Conservation (phyloP, 2,888 invertebrate genomes). For the Heteropelma amictum region DNA sequence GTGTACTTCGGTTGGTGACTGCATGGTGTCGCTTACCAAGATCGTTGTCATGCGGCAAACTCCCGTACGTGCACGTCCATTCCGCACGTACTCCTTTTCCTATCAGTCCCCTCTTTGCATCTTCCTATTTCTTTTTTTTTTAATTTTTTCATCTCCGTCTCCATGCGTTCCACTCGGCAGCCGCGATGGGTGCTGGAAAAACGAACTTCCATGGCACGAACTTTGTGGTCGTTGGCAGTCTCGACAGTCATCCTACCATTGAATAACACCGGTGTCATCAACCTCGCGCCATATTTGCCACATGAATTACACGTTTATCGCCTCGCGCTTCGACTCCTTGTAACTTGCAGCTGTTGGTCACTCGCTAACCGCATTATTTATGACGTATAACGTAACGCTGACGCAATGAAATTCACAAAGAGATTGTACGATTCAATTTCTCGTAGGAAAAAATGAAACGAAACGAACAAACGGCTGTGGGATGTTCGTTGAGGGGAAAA, state of each 20-base stretch:
- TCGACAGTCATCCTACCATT: slow-evolving; percentile 51
- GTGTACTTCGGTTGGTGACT: neutral
- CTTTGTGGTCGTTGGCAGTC: slow-evolving; percentile 50
- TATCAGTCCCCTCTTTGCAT: neutral
- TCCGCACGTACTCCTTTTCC: slow-evolving; percentile 17
- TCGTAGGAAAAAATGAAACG: no score
- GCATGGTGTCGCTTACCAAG: slow-evolving; percentile 21
- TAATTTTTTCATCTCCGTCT: neutral
- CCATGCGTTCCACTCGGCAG: neutral
- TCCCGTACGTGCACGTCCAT: slow-evolving; percentile 40
- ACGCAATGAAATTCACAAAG: slow-evolving; percentile 14
- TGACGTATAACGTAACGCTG: slow-evolving; percentile 18
- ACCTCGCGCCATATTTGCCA: slow-evolving; percentile 36
- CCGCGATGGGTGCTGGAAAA: slow-evolving; percentile 13
- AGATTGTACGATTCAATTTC: neutral
- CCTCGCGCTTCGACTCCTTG: neutral
- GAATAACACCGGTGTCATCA: slow-evolving; percentile 54
- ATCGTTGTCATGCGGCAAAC: slow-evolving; percentile 47
- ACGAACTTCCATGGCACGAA: slow-evolving; percentile 35
- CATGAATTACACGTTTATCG: slow-evolving; percentile 29
- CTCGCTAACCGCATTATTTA: slow-evolving; percentile 18
- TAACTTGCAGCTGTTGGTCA: neutral
- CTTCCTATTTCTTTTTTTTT: neutral
- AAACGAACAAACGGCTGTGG: neutral
- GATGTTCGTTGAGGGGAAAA: no score